These are phyloP conservation scores for Erethizon dorsatum DNA, from an alignment of 2,797 vertebrate genomes.

Conservation along the genomic window DNA sequence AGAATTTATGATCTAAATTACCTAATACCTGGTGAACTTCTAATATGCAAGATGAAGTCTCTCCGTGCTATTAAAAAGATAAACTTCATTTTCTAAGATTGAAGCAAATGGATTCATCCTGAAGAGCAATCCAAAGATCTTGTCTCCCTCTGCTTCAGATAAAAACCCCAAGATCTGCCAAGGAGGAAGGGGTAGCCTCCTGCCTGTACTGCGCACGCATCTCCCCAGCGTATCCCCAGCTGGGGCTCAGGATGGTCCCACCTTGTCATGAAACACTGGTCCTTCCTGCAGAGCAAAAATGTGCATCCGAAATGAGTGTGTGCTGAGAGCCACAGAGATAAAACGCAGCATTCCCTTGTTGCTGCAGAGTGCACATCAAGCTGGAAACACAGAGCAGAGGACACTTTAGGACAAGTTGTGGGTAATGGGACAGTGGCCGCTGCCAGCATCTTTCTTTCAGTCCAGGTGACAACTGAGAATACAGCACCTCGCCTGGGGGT, in stretches of 20 bases:
- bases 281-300: not conserved
- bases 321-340: rapidly evolving
- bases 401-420: rapidly evolving
- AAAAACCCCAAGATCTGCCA: not conserved
- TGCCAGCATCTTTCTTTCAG: not conserved
- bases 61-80: slow-evolving; percentile 86
- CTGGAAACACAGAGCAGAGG: not conserved
- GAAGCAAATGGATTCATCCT: not conserved
- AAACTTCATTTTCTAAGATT: slow-evolving; percentile 85
- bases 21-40: slow-evolving; percentile 90
- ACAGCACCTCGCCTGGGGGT: too few species aligned
- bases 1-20: slow-evolving; percentile 90
- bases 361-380: rapidly evolving
- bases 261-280: not conserved
- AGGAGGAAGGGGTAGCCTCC: rapidly evolving
- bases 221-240: not conserved
- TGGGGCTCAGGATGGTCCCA: not conserved
- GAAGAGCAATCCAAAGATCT: not conserved
- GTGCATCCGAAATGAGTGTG: not conserved
- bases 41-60: slow-evolving; percentile 88
- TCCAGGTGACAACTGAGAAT: not conserved
- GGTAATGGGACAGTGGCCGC: not conserved
- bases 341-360: rapidly evolving
- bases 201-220: rapidly evolving
- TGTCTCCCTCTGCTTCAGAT: not conserved